Evolutionary conservation across 2,113 vertebrate species (phyloP), one percentile per base, ranked within the genome.

Genomic region (Taxidea taxus): DNA sequence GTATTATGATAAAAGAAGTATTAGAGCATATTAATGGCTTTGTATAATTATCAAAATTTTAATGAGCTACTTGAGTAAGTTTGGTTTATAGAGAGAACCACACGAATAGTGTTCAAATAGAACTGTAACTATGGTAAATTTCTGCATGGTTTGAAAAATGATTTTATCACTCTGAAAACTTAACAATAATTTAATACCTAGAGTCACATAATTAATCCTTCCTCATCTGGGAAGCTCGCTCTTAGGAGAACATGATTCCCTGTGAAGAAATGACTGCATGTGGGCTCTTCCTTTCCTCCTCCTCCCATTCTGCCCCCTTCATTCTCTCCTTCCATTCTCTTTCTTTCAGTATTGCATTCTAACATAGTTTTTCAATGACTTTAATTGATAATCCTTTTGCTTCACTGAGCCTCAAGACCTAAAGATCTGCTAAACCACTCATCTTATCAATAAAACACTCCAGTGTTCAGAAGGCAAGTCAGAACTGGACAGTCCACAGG

Each of bases 111-210:
- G 9, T 54, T 89, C 60, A 94, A 92, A 70, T 31, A 78, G 23
- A 87, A 96, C 37, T 84, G 75, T 74, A 94, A 92, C 51, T 80
- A 77, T 39, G 29, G n/a, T 49, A 75, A 90, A 94, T 90, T 92
- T 97, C 13, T 90, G 14, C 12, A 34, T 84, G 31, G 84, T 62
- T 80, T 92, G 49, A 56, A 91, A 92, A 96, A 51, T n/a, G 2
- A 25, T 47, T 90, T 95, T 42, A 80, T 88, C 60, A 34, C 7
- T 96, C 25, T 87, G 56, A 81, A 94, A 70, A 47, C n/a, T 14
- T 23, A 37, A 34, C 51, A 83, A 34, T 58, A 83, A 68, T n/a
- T 84, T 25, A 87, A 68, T 68, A 75, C 2, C 21, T 6, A 92
- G 34, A 87, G 47, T 72, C 87, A 80, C 3, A 14, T 58, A 58